Evolutionary conservation across 2,113 vertebrate species (phyloP).

Genomic region (Microcebus jonahi): DNA sequence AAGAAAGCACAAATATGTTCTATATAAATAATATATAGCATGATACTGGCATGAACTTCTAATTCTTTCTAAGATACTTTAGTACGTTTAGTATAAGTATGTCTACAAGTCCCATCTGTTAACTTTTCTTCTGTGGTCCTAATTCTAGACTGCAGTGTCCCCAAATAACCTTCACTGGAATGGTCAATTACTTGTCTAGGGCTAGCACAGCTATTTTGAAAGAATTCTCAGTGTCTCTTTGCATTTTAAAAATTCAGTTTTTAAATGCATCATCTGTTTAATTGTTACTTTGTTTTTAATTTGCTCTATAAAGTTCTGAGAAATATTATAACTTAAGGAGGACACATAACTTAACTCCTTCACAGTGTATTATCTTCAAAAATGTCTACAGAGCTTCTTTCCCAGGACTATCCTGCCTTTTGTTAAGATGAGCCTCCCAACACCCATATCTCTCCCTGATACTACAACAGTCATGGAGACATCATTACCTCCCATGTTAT

Average conservation of each 20-base stretch:
- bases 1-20: not conserved
- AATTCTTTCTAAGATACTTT: not conserved
- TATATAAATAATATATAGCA: not conserved
- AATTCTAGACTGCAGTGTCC: not conserved
- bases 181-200: not conserved
- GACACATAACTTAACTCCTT: not conserved
- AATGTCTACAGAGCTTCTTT: not conserved
- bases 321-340: not conserved
- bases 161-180: not conserved
- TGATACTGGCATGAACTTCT: not conserved
- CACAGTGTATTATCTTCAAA: not conserved
- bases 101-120: not conserved
- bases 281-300: conserved; percentile 23
- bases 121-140: not conserved
- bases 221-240: conserved; percentile 5
- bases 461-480: not conserved
- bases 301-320: not conserved
- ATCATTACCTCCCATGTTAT: not conserved
- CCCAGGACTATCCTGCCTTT: not conserved
- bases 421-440: not conserved
- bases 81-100: not conserved
- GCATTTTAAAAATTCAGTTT: not conserved
- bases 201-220: not conserved
- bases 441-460: not conserved
- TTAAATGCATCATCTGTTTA: not conserved